Evolutionary conservation across 2,113 vertebrate species (phyloP).

Genomic region (Bos taurus): ARS-UCD2.0 NC_037357.1:102904501-102905000

Average conservation of each 20-base stretch:
- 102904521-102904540: too few species aligned
- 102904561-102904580: neutral
- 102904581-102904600: neutral
- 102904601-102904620: neutral
- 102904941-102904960: neutral
- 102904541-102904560: neutral
- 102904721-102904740: neutral
- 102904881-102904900: neutral
- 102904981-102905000: neutral
- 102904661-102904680: too few species aligned
- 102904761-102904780: neutral
- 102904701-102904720: neutral
- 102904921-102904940: neutral
- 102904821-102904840: neutral
- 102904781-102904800: neutral
- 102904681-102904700: accelerated
- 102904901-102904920: neutral
- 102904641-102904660: neutral
- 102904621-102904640: neutral
- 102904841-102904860: neutral
- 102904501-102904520: too few species aligned
- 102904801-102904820: neutral
- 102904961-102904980: neutral
- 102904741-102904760: neutral
- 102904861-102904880: neutral